Conservation (phyloP, 2,113 vertebrate species). For the Prionailurus viverrinus region DNA sequence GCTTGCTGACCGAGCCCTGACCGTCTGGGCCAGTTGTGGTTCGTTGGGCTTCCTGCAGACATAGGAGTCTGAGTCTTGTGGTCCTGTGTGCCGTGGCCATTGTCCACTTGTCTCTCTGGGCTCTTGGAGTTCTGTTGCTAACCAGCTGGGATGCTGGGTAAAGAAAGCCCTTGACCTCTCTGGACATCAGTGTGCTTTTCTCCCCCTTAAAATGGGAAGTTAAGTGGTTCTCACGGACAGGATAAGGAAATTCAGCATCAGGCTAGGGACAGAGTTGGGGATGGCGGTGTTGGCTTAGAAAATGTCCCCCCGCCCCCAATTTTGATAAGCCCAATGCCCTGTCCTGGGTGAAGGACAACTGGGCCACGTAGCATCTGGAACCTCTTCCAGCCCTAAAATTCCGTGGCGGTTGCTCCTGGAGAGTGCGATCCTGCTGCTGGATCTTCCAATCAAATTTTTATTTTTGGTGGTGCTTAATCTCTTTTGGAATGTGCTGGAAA, state of each 20-base stretch:
- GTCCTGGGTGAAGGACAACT: not conserved
- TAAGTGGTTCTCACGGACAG: not conserved
- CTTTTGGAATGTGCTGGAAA: not conserved
- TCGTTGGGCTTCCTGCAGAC: too few relatives aligned
- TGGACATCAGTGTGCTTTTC: not conserved
- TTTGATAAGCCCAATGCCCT: fast-evolving
- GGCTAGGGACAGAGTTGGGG: not conserved
- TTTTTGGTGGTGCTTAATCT: not conserved
- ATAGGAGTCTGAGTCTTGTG: too few relatives aligned
- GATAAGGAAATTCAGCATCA: not conserved
- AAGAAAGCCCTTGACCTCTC: not conserved
- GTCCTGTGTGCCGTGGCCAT: not conserved
- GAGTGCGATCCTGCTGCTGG: not conserved
- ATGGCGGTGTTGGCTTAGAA: not conserved
- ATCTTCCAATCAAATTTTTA: not conserved
- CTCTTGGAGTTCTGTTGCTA: not conserved
- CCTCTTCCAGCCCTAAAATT: not conserved
- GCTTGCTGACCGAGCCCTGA: not conserved
- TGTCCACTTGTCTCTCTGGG: not conserved
- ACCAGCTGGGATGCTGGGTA: not conserved
- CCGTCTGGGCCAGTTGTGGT: not conserved
- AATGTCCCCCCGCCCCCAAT: not conserved
- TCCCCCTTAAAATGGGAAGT: not conserved
- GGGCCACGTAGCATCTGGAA: too few relatives aligned
- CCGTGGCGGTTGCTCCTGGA: not conserved